Base-by-base conservation (phyloP, 2,888 invertebrate species). In the Andrena trimmerana region DNA sequence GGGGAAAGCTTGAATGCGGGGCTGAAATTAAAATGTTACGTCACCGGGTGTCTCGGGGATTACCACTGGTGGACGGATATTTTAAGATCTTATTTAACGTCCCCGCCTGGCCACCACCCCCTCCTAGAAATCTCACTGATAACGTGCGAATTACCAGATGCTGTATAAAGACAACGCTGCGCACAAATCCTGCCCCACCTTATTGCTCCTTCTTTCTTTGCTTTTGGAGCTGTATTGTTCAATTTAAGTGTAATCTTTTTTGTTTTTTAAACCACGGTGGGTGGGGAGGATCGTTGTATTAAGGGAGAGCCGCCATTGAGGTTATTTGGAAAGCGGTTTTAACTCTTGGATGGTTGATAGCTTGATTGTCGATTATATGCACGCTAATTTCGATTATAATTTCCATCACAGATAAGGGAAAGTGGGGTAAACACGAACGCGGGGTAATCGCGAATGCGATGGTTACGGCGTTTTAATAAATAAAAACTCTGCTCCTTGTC, bases 101-200 rank as follows among this genome's bases (percentile, higher is more conserved):
- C 66, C 33, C 36, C 42, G 13, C 13, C 42, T 42, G 42, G 42
- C 57, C 73, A 54, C 57, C 50, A 13, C 57, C 62, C 72, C 71
- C 50, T 65, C 77, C 78, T 71, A 50, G 54, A 31, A 74, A 81
- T 72, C 78, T 76, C 60, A 60, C 81, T 84, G 86, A 88, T 88
- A 88, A 88, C 84, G 85, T 87, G 88, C 87, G 85, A 88, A 88
- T 81, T 75, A 72, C 85, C 83, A 80, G 83, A 81, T 85, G 86
- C 75, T 83, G 36, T 65, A 31, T 69, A 71, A 67, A 73, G 81
- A 82, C 79, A 80, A 78, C 80, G 66, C 52, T 70, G 66, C 42
- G 29, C 50, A 77, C 76, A 69, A 54, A 59, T 48, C 20, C 59
- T 42, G 52, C 6, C 24, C n/a, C n/a, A 24, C 20, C 27, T 36